These are phyloP conservation scores for Toxonevra muliebris DNA, from an alignment of 2,888 invertebrate genomes.

Conservation along the genomic window DNA sequence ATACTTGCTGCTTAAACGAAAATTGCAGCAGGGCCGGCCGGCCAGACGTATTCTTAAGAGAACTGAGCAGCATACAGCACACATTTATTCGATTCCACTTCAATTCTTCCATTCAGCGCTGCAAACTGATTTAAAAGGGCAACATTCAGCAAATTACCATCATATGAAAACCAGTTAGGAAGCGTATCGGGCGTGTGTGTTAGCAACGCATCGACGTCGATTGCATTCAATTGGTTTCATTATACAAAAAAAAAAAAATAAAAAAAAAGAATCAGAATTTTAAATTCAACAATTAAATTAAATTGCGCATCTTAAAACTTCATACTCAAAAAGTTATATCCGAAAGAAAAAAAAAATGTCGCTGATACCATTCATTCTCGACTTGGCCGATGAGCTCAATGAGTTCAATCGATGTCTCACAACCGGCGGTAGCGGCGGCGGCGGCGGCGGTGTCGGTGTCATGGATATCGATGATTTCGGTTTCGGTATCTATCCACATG, in stretches of 20 bases:
- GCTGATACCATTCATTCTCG: constrained; percentile 51
- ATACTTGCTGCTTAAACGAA: background rate
- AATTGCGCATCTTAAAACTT: constrained; percentile 10
- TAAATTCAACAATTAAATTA: constrained; percentile 12
- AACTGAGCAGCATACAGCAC: constrained; percentile 1
- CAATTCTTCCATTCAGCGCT: constrained; percentile 49
- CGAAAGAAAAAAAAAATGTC: constrained; percentile 44
- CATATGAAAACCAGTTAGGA: constrained; percentile 49
- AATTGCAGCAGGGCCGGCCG: background rate
- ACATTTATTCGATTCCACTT: constrained; percentile 27
- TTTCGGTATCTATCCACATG: constrained; percentile 59
- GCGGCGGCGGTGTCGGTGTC: constrained; percentile 34
- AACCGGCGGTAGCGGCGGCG: constrained; percentile 43
- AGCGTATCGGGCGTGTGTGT: constrained; percentile 47
- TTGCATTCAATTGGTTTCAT: constrained; percentile 43
- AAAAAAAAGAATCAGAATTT: constrained; percentile 5
- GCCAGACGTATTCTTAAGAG: constrained; percentile 3
- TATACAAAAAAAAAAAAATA: constrained; percentile 14
- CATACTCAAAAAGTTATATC: background rate
- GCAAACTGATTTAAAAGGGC: constrained; percentile 50
- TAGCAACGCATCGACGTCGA: constrained; percentile 41
- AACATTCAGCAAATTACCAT: constrained; percentile 46
- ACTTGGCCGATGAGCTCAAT: constrained; percentile 52
- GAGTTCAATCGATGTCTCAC: constrained; percentile 44
- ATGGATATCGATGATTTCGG: constrained; percentile 59